Evolutionary conservation across 2,888 invertebrate genomes (phyloP), one percentile per base, ranked within the genome.

Genomic region (Pristionchus mayeri): DNA sequence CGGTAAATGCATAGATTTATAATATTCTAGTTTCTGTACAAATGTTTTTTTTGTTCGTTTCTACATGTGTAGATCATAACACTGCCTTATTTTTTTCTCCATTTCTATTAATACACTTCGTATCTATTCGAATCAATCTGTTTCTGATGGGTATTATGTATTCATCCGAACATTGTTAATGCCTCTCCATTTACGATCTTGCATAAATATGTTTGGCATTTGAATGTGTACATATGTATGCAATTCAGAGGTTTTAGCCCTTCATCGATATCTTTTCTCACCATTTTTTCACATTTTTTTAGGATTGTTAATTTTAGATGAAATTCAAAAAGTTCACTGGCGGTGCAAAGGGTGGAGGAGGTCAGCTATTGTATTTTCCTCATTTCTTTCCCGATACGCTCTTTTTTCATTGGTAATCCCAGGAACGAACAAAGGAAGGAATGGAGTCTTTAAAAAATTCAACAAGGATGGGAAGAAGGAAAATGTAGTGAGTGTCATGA

Each of bases 401-500:
- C n/a, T n/a, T n/a, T n/a, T n/a, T n/a, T n/a, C n/a, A n/a, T n/a
- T n/a, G n/a, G n/a, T n/a, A n/a, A n/a, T n/a, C n/a, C 34, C 34
- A 63, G 63, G 63, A 63, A n/a, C n/a, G n/a, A n/a, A n/a, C 16
- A 63, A 63, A 63, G 63, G 63, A 27, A 63, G 34, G 63, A 63
- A 63, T 63, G 0, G n/a, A 44, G n/a, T n/a, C n/a, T 40, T 75
- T 44, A 48, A 48, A n/a, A 75, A 75, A 16, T 75, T 16, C 16
- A 48, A 40, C 44, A 75, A 75, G 75, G 48, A 75, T 24, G 48
- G 75, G 24, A 75, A 75, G 75, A 75, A 75, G 30, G 48, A 75
- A 21, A 75, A 75, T 48, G 75, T n/a, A 75, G 75, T 48, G 18
- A 44, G 48, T 48, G 13, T 48, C n/a, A n/a, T n/a, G n/a, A n/a